A percentile compares a stretch with the other conserved stretches of the same genome.
phyloP scores from a whole-genome alignment of 2,113 vertebrate species.

The Phoenicopterus ruber region DNA sequence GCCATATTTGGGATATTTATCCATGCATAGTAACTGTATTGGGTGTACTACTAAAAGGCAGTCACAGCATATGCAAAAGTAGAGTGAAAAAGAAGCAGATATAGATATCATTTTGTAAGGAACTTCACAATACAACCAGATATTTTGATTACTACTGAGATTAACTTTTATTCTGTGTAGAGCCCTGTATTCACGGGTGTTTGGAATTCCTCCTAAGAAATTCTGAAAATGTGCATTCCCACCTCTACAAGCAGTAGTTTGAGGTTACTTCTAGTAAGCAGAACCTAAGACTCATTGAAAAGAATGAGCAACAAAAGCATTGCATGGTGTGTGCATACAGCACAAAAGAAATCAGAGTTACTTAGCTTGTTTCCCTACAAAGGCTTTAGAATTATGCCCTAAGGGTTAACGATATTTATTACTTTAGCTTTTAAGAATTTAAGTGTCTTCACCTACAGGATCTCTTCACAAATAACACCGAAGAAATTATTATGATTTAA shows the following conservation, averaged over 20 bases:
- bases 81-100: neutral
- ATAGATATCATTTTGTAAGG: neutral
- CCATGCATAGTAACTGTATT: neutral
- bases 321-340: neutral
- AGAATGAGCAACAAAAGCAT: neutral
- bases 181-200: neutral
- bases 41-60: neutral
- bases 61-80: neutral
- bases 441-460: neutral
- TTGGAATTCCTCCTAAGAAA: slow-evolving; percentile 20
- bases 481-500: neutral
- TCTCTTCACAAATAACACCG: neutral
- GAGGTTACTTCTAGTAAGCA: neutral
- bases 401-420: neutral
- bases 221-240: neutral
- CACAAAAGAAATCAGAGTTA: neutral
- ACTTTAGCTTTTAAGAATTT: neutral
- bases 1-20: neutral
- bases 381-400: neutral
- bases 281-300: neutral
- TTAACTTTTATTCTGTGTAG: neutral
- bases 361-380: neutral
- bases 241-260: neutral
- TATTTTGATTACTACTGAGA: slow-evolving; percentile 10
- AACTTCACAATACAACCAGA: neutral